Evolutionary conservation across 1,140 invertebrate species (phyloP).

Genomic region (Hycleus cichorii): DNA sequence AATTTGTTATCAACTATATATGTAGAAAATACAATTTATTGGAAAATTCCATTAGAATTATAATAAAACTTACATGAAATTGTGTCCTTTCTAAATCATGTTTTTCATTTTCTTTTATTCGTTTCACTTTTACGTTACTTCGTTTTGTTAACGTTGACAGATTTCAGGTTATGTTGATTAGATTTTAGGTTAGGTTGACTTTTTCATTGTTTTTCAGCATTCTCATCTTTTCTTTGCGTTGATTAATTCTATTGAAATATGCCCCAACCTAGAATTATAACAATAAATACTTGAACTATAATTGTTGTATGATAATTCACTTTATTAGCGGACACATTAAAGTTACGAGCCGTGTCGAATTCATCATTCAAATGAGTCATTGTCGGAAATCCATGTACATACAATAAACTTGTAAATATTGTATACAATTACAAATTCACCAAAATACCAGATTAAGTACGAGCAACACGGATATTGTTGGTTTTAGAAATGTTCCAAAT

Average conservation of each 20-base stretch:
- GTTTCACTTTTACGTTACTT: too few relatives aligned
- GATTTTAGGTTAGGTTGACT: slow-evolving; percentile 54
- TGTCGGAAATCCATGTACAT: slow-evolving; percentile 85
- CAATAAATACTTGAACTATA: slow-evolving; percentile 43
- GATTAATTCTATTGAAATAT: slow-evolving; percentile 83
- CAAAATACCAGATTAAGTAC: too few relatives aligned
- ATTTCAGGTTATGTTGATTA: too few relatives aligned
- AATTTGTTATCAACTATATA: too few relatives aligned
- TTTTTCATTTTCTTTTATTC: too few relatives aligned
- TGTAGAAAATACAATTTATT: too few relatives aligned
- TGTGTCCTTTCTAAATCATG: too few relatives aligned
- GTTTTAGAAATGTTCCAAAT: too few relatives aligned
- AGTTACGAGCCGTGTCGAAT: slow-evolving; percentile 86
- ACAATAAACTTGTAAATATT: slow-evolving; percentile 47
- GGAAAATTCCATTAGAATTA: too few relatives aligned
- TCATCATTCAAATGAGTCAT: slow-evolving; percentile 81
- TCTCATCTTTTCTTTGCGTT: slow-evolving; percentile 87
- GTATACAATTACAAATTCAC: background rate
- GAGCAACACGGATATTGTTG: too few relatives aligned
- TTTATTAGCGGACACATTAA: slow-evolving; percentile 81
- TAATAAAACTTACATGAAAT: too few relatives aligned
- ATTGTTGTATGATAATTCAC: slow-evolving; percentile 25
- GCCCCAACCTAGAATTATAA: slow-evolving; percentile 52
- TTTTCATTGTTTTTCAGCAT: slow-evolving; percentile 88
- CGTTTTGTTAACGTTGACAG: too few relatives aligned